Percentiles rank a stretch among this genome's conserved stretches.
phyloP scores from a whole-genome alignment of 2,797 vertebrate genomes.

The Enteromius radiatus region DNA sequence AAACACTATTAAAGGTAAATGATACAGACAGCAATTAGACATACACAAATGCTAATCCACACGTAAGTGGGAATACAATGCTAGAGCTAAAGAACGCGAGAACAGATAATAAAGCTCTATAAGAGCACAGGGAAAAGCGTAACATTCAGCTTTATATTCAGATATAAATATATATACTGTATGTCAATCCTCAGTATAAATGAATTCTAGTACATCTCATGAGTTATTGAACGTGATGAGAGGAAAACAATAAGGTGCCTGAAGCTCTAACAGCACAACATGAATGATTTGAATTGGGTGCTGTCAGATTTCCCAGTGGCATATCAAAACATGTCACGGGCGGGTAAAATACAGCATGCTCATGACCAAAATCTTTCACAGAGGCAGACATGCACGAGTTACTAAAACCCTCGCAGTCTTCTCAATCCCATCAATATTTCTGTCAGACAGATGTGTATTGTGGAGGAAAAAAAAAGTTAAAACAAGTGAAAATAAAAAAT shows the following conservation, averaged over 20 bases:
- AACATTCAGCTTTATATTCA: slow-evolving; percentile 22
- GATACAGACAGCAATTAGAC: slow-evolving; percentile 74
- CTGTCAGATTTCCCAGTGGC: slow-evolving; percentile 62
- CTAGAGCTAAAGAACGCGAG: slow-evolving; percentile 38
- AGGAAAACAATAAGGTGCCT: slow-evolving; percentile 37
- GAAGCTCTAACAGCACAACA: slow-evolving; percentile 23
- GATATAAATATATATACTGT: neutral
- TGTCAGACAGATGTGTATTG: slow-evolving; percentile 58
- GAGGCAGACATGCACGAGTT: slow-evolving; percentile 36
- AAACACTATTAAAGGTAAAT: slow-evolving; percentile 70
- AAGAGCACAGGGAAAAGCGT: slow-evolving; percentile 36
- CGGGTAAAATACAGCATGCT: slow-evolving; percentile 42
- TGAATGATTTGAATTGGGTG: slow-evolving; percentile 48
- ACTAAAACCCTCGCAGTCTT: slow-evolving; percentile 24
- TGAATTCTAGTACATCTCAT: slow-evolving; percentile 26
- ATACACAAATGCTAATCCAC: slow-evolving; percentile 58
- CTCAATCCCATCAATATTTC: slow-evolving; percentile 57
- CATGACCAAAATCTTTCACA: slow-evolving; percentile 37
- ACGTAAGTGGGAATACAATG: slow-evolving; percentile 53
- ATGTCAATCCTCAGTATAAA: neutral
- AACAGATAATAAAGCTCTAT: slow-evolving; percentile 65
- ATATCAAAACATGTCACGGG: slow-evolving; percentile 65
- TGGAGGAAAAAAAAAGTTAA: slow-evolving; percentile 52
- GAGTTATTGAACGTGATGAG: slow-evolving; percentile 16
- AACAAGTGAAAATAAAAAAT: slow-evolving; percentile 60